phyloP scores from a whole-genome alignment of 2,797 vertebrate species.

The Thripadectes ignobilis region DNA sequence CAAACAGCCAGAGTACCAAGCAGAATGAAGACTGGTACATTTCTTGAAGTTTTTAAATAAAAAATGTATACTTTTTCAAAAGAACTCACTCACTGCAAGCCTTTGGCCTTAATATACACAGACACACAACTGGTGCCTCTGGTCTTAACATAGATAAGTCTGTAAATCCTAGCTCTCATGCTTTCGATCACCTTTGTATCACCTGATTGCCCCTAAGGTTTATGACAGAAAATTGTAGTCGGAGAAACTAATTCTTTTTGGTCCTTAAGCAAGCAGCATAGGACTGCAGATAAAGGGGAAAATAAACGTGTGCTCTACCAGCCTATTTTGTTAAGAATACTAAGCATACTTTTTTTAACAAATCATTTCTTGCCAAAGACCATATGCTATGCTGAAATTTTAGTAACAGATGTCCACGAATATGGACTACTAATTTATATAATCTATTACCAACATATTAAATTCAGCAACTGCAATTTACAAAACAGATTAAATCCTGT shows the following conservation, averaged over 20 bases:
- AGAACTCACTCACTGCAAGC: not conserved
- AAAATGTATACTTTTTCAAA: not conserved
- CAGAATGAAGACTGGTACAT: not conserved
- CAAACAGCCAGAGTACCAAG: not conserved
- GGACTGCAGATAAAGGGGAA: not conserved
- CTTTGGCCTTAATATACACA: not conserved
- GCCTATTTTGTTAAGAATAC: not conserved
- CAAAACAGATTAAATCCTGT: not conserved
- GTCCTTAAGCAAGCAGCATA: not conserved
- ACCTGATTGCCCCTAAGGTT: not conserved
- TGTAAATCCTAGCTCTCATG: not conserved
- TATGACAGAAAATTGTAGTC: not conserved
- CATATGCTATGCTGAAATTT: not conserved
- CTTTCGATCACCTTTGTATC: not conserved
- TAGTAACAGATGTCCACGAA: not conserved
- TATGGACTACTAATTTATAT: not conserved
- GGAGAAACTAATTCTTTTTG: not conserved
- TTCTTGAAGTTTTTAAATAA: not conserved
- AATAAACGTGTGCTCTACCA: not conserved
- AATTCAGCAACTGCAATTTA: not conserved
- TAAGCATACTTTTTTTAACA: not conserved
- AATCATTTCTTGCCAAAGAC: not conserved
- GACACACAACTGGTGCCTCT: not conserved
- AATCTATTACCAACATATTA: constrained; percentile 2
- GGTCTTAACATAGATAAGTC: not conserved